Evolutionary conservation across 2,888 invertebrate genomes (phyloP).

Genomic region (Lithosia quadra): DNA sequence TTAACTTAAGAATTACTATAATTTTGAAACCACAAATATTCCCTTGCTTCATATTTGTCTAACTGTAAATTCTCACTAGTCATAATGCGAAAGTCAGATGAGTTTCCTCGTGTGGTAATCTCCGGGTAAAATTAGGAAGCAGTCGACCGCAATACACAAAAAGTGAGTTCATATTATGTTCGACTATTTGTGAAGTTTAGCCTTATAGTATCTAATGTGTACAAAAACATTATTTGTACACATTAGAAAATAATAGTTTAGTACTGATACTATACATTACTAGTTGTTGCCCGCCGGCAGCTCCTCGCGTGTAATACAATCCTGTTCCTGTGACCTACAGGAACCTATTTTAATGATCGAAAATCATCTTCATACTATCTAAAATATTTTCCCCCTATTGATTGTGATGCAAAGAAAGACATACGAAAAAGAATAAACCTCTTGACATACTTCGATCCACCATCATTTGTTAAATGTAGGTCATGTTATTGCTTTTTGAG

Average conservation of each 20-base stretch:
- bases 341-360: too few relatives aligned
- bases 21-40: not conserved
- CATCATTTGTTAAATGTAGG: too few relatives aligned
- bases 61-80: not conserved
- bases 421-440: too few relatives aligned
- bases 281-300: not conserved
- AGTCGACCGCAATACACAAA: not conserved
- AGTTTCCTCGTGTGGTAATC: constrained; percentile 1
- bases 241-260: too few relatives aligned
- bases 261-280: not conserved
- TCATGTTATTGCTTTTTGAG: too few relatives aligned
- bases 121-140: not conserved
- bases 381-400: too few relatives aligned
- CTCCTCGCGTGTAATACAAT: too few relatives aligned
- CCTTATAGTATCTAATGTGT: not conserved
- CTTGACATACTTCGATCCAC: too few relatives aligned
- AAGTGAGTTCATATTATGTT: not conserved
- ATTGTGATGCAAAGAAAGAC: too few relatives aligned
- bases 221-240: not conserved
- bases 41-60: not conserved
- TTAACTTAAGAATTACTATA: not conserved
- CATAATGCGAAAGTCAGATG: not conserved
- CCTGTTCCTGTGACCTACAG: too few relatives aligned
- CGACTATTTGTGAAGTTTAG: not conserved
- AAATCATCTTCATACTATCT: too few relatives aligned